A percentile compares a stretch with the other conserved stretches of the same genome.
These are phyloP conservation scores for Eolophus roseicapilla DNA, from an alignment of 2,113 vertebrate species.

Conservation along the genomic window DNA sequence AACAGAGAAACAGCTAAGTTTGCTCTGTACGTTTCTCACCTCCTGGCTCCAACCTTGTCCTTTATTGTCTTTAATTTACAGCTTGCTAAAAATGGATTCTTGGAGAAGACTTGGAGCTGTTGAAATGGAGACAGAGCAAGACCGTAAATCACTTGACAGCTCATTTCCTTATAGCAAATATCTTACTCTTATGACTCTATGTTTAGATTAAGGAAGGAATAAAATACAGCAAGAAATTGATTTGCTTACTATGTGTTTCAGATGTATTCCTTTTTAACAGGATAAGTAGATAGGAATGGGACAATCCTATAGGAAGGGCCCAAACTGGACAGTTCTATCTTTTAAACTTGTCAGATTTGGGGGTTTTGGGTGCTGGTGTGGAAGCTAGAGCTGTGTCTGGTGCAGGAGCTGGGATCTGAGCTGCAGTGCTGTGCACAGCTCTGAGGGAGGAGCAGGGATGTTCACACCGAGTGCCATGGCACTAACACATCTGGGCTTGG, in stretches of 20 bases:
- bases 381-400: not conserved
- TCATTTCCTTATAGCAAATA: constrained; percentile 46
- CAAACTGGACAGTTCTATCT: not conserved
- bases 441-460: not conserved
- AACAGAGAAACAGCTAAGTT: not conserved
- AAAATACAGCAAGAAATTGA: not conserved
- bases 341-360: not conserved
- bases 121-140: not conserved
- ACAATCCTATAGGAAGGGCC: not conserved
- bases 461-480: fast-evolving
- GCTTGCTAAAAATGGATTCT: constrained; percentile 35
- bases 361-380: not conserved
- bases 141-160: constrained; percentile 42
- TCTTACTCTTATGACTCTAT: not conserved
- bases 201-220: not conserved
- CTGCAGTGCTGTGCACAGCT: not conserved
- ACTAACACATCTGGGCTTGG: not conserved
- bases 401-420: not conserved
- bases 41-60: not conserved
- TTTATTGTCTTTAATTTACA: not conserved
- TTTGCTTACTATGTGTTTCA: not conserved
- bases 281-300: not conserved
- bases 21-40: not conserved
- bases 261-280: not conserved
- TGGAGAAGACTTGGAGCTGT: constrained; percentile 1